Conservation (phyloP, 2,888 invertebrate species). For the Cosmia pyralina region DNA sequence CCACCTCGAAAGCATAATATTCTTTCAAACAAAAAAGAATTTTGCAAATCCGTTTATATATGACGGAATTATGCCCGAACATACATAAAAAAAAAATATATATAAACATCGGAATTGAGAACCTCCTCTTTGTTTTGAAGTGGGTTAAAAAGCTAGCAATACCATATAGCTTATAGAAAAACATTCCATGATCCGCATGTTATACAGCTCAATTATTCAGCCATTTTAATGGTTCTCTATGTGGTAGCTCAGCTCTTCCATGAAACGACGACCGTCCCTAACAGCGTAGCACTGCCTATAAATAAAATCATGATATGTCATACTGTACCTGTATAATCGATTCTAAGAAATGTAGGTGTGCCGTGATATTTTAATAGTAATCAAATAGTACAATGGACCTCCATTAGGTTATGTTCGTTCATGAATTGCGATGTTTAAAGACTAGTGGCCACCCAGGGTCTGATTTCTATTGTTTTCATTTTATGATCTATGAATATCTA, state of each 20-base stretch:
- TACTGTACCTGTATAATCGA: constrained; percentile 30
- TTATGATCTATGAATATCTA: constrained; percentile 16
- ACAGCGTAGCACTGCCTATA: constrained; percentile 17
- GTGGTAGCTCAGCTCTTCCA: constrained; percentile 14
- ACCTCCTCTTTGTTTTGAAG: too few relatives aligned
- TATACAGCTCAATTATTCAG: constrained; percentile 17
- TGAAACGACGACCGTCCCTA: constrained; percentile 14
- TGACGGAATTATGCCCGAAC: too few relatives aligned
- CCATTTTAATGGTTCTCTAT: constrained; percentile 26
- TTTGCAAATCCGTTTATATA: too few relatives aligned
- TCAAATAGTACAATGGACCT: constrained; percentile 2
- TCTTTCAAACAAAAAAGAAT: too few relatives aligned
- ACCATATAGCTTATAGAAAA: not conserved
- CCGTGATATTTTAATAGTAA: constrained; percentile 17
- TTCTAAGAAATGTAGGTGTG: constrained; percentile 16
- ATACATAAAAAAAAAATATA: too few relatives aligned
- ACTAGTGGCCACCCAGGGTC: not conserved
- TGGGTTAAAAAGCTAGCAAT: not conserved
- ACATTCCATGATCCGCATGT: not conserved
- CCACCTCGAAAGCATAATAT: too few relatives aligned
- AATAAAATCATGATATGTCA: constrained; percentile 44
- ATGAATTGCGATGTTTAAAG: constrained; percentile 2
- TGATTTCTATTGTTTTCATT: constrained; percentile 20
- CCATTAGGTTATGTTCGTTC: constrained; percentile 10
- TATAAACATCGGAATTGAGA: too few relatives aligned